phyloP scores from a whole-genome alignment of 1,140 invertebrate species.

The Chironomus striatipennis region DNA sequence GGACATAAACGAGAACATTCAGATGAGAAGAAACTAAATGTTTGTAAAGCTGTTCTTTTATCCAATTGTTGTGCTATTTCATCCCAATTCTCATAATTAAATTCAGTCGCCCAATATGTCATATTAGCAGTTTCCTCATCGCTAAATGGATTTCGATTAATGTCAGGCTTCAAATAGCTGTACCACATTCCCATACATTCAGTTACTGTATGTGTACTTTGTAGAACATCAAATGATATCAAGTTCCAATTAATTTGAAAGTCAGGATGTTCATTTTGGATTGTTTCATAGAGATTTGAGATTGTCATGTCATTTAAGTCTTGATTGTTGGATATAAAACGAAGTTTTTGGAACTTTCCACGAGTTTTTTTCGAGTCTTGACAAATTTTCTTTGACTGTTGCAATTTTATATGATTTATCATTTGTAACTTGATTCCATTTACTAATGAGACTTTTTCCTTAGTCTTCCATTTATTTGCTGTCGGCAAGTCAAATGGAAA shows the following conservation, averaged over 20 bases:
- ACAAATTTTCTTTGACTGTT: not conserved
- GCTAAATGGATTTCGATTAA: slow-evolving; percentile 54
- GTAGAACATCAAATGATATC: slow-evolving; percentile 41
- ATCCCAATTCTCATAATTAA: slow-evolving; percentile 54
- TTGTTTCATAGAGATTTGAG: not conserved
- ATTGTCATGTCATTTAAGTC: slow-evolving; percentile 27
- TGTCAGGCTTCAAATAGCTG: slow-evolving; percentile 52
- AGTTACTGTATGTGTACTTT: slow-evolving; percentile 41
- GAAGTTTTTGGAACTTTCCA: slow-evolving; percentile 26
- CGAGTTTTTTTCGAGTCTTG: slow-evolving; percentile 25
- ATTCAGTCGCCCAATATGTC: slow-evolving; percentile 39
- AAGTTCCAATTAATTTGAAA: slow-evolving; percentile 37
- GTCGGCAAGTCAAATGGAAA: slow-evolving; percentile 37
- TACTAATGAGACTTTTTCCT: slow-evolving; percentile 34
- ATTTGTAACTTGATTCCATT: slow-evolving; percentile 37
- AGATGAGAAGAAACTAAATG: slow-evolving; percentile 53
- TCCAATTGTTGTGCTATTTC: slow-evolving; percentile 46
- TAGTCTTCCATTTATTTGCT: slow-evolving; percentile 32
- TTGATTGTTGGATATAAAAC: slow-evolving; percentile 22
- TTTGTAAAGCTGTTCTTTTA: slow-evolving; percentile 53
- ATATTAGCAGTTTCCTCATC: slow-evolving; percentile 47
- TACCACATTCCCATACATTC: slow-evolving; percentile 57
- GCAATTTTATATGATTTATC: not conserved
- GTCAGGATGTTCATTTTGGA: slow-evolving; percentile 23
- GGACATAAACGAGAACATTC: slow-evolving; percentile 37